Base-by-base conservation (phyloP, 2,797 vertebrate species). In the Streptopelia turtur region DNA sequence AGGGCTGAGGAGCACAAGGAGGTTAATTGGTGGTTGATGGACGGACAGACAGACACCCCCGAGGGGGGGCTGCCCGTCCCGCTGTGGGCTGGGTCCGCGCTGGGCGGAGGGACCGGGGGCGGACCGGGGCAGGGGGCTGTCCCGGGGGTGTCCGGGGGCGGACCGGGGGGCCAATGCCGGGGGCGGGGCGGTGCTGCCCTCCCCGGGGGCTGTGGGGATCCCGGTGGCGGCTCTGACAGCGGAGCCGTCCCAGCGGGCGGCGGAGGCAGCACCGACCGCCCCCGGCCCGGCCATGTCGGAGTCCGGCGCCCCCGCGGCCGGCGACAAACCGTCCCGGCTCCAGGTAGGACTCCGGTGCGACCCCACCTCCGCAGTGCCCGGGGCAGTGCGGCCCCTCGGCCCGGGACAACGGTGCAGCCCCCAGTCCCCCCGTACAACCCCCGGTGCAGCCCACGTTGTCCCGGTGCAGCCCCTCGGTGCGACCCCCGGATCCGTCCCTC, bases 321-420 rank as follows among this genome's bases (percentile, higher is more conserved):
- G 89, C 12, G 96, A 97, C 89, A 97, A 98, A 96, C 79, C 96
- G 50, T 90, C 96, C 78, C 93, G 97, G 80, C 95, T 95, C 83
- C 95, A 96, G 95, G 97, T 97, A 96, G 47, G 74, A 52, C 28
- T 30, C 61, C 39, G 39, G 61, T 45, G 59, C 30, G 10, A 27
- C 89, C 23, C 22, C 35, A 31, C 10, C 30, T 50, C 31, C 35
- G 13, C 23, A n/a, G 64, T 17, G 45, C 43, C 30, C 61, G 27
- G 60, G 18, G 16, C 60, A 39, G 60, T 28, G 27, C 60, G 10
- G 11, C 11, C 35, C 25, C 25, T 25, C 25, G 23, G 9, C 59
- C 59, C 23, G 21, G 22, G 47, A 49, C 47, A 49, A 49, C 35
- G n/a, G 53, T 33, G 43, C 43, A 47, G 21, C n/a, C 53, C 53